Base-by-base conservation (phyloP, 37 sponge, comb jelly and placozoan species). In the Chondrilla cf. caribensis region DNA sequence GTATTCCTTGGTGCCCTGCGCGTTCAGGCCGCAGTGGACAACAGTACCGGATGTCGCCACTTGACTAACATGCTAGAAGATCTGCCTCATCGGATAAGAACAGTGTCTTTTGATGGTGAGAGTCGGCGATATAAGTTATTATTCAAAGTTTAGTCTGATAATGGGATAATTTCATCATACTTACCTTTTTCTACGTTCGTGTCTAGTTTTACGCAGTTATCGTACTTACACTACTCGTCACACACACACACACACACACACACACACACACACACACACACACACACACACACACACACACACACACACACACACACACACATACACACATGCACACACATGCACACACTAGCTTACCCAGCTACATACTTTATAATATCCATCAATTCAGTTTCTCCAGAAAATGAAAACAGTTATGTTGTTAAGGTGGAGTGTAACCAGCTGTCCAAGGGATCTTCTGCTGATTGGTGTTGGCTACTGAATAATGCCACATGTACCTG, bases 221-320 rank as follows among this genome's bases (percentile, higher is more conserved):
- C n/a, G n/a, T n/a, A n/a, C n/a, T n/a, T n/a, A n/a, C n/a, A n/a
- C n/a, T n/a, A n/a, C n/a, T n/a, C n/a, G n/a, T n/a, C n/a, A n/a
- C n/a, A n/a, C n/a, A n/a, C n/a, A n/a, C n/a, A n/a, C n/a, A n/a
- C n/a, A n/a, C n/a, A n/a, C n/a, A n/a, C n/a, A n/a, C n/a, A n/a
- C n/a, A n/a, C n/a, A n/a, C n/a, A n/a, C n/a, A n/a, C n/a, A n/a
- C n/a, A n/a, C n/a, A n/a, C n/a, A n/a, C n/a, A n/a, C n/a, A n/a
- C n/a, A n/a, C n/a, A n/a, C n/a, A n/a, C n/a, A n/a, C n/a, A n/a
- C n/a, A n/a, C n/a, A n/a, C n/a, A n/a, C n/a, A n/a, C n/a, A n/a
- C n/a, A n/a, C n/a, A n/a, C n/a, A n/a, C 68, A 67, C 68, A 29
- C 68, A 67, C 68, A 67, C 68, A 33, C 32, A 28, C 32, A 67